Base-by-base conservation (phyloP, 2,797 vertebrate genomes). In the Phalloptychus januarius region DNA sequence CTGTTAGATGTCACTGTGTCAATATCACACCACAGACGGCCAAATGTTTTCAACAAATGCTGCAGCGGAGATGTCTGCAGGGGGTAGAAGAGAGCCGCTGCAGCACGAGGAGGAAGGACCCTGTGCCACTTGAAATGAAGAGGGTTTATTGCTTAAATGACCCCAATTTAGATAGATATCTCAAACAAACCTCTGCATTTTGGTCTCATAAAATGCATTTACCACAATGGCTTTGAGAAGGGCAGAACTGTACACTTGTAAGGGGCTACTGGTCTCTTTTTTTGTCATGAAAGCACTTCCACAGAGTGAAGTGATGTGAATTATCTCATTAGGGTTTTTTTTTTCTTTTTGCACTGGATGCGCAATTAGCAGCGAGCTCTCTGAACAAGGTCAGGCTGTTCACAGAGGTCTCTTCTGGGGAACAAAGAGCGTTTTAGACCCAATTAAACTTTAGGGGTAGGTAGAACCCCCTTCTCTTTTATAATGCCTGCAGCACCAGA, bases 351-450 rank as follows among this genome's bases (percentile, higher is more conserved):
- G 86, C 74, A 78, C 74, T 15, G 48, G 84, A 85, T 71, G 77
- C 63, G 90, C 93, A 94, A 94, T 95, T 95, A 95, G 88, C 86
- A 83, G 80, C 16, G 38, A 25, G 38, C 74, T 87, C 86, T 83
- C 82, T 77, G 86, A 91, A 92, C 88, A 89, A 90, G 91, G 75
- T 88, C 78, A 84, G 88, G 83, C 86, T 92, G 90, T 93, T 91
- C 78, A 6, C 74, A 20, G 84, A 88, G 77, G 83, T 90, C 82
- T 86, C 88, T 86, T 83, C 77, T 52, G 70, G 82, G 87, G 88
- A 89, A 93, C 91, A 94, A 93, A 93, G 88, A 87, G 74, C 77
- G 78, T 79, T 91, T 92, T 87, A 90, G 89, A 87, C 83, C 92
- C 91, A 94, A 92, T 93, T 93, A 93, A 90, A 91, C 76, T 78